Evolutionary conservation across 2,888 invertebrate species (phyloP).

Genomic region (Eumacrocentrus americanus): DNA sequence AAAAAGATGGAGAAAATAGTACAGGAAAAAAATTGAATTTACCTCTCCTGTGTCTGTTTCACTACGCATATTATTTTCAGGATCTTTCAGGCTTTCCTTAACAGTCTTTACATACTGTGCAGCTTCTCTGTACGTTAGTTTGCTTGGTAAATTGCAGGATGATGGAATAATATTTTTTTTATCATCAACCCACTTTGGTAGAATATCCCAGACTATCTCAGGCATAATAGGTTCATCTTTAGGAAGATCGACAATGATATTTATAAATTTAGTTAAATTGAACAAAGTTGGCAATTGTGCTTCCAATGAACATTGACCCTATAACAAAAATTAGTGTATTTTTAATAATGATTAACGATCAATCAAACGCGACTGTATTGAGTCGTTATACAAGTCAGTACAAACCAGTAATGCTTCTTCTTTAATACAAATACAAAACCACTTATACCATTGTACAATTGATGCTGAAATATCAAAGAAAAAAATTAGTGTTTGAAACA

Average conservation of each 20-base stretch:
- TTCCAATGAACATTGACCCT: slow-evolving; percentile 22
- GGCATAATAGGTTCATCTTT: neutral
- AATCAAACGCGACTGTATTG: neutral
- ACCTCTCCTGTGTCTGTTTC: neutral
- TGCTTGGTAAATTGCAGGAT: slow-evolving; percentile 2
- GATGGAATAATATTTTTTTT: slow-evolving; percentile 13
- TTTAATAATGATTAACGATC: neutral
- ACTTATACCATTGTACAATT: slow-evolving; percentile 20
- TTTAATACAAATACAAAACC: slow-evolving; percentile 20
- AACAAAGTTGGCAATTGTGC: slow-evolving; percentile 16
- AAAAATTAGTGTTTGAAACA: too few relatives aligned
- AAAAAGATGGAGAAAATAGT: neutral
- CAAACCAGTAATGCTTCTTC: slow-evolving; percentile 20
- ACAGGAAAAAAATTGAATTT: neutral
- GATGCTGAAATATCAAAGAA: slow-evolving; percentile 8
- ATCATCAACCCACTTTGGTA: slow-evolving; percentile 8
- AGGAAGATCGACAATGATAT: slow-evolving; percentile 10
- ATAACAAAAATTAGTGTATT: neutral
- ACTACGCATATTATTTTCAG: neutral
- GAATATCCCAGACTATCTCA: neutral
- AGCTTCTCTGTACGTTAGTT: slow-evolving; percentile 10
- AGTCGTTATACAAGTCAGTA: neutral
- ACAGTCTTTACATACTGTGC: slow-evolving; percentile 11
- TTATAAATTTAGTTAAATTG: slow-evolving; percentile 18
- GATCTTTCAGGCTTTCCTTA: slow-evolving; percentile 8